Base-by-base conservation (phyloP, 2,888 invertebrate species). In the Caenorhabditis sp. region DNA sequence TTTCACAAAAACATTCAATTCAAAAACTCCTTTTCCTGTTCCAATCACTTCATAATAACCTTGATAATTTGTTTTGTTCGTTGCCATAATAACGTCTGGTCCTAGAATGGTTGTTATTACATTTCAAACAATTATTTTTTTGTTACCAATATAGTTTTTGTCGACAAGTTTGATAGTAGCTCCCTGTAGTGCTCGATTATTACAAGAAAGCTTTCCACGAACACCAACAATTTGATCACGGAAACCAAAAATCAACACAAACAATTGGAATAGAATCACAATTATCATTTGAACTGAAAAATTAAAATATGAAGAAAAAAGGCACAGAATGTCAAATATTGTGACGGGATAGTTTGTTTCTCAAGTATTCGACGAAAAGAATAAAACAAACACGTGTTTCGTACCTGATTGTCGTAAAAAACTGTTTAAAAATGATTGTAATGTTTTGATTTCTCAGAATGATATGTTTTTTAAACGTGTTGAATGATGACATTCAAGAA, bases 191-290 rank as follows among this genome's bases (percentile, higher is more conserved):
- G 76, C 70, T 60, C 78, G 76, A 58, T 74, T 76, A 43, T 81
- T 81, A 58, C 82, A 82, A 62, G 81, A 66, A 21, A 82, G 67
- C 27, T 76, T 73, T 8, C 81, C 82, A 0, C 79, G 69, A 12
- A 82, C 73, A 12, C 81, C 82, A 12, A 82, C 82, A 19, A 78
- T 74, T 62, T 82, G 82, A 58, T 81, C 79, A 31, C 82, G 78
- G 57, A 82, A 82, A 4, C 76, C 23, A 14, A 27, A 58, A 37
- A 57, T 60, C 3, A 57, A 23, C 1, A 49, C 19, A 37, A 58
- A 26, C 14, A 64, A 10, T n/a, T 21, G 27, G 23, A 23, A 21
- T 6, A 51, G 23, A 8, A 23, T 1, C 8, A 51, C 3, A 51
- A 51, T 23, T 51, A 23, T 51, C 19, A 51, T 43, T 8, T n/a